Evolutionary conservation across 2,797 vertebrate species (phyloP).

Genomic region (Cephalopachus bancanus): DNA sequence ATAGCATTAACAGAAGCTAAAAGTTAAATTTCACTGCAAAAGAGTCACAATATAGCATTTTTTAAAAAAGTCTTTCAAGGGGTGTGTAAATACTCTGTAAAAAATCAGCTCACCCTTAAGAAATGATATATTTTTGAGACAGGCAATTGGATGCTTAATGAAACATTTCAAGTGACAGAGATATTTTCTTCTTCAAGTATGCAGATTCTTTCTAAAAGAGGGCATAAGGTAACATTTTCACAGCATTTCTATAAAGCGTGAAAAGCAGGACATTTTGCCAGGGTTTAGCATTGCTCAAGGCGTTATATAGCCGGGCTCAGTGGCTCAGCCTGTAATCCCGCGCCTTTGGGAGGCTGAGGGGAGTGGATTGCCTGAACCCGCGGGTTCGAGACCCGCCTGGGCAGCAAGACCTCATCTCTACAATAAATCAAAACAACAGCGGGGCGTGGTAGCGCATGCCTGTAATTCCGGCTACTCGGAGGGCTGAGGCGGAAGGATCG

Average conservation of each 20-base stretch:
- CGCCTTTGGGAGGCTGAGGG: too few relatives aligned
- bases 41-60: slow-evolving; percentile 78
- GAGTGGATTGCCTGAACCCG: too few relatives aligned
- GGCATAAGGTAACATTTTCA: slow-evolving; percentile 70
- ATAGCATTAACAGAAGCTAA: slow-evolving; percentile 84
- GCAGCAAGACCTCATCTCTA: too few relatives aligned
- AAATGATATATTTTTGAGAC: slow-evolving; percentile 76
- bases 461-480: too few relatives aligned
- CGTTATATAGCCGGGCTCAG: too few relatives aligned
- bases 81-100: slow-evolving; percentile 77
- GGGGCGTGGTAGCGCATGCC: too few relatives aligned
- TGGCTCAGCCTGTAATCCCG: too few relatives aligned
- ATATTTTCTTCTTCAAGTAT: slow-evolving; percentile 75
- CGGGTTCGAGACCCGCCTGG: too few relatives aligned
- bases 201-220: slow-evolving; percentile 80
- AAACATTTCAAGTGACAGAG: slow-evolving; percentile 80
- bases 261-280: slow-evolving; percentile 51
- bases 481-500: too few relatives aligned
- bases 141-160: slow-evolving; percentile 82
- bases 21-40: slow-evolving; percentile 83
- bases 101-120: slow-evolving; percentile 77
- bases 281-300: slow-evolving; percentile 4
- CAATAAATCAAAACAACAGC: too few relatives aligned
- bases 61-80: slow-evolving; percentile 64
- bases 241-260: slow-evolving; percentile 46